Conservation (phyloP, 2,113 vertebrate species). For the Crotophaga sulcirostris region DNA sequence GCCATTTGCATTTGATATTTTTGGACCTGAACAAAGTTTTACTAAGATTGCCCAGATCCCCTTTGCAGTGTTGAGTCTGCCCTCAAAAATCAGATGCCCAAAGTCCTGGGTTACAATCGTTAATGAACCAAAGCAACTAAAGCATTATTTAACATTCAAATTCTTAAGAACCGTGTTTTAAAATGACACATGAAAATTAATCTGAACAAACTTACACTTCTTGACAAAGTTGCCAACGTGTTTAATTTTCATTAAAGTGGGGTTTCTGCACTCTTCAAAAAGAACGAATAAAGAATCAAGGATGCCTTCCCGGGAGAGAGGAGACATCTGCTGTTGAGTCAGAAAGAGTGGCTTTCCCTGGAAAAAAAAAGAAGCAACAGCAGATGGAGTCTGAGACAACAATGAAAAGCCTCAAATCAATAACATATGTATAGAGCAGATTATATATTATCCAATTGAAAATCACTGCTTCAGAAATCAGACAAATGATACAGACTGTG, state of each 20-base stretch:
- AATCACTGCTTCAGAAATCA: slow-evolving; percentile 27
- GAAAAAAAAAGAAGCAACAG: slow-evolving; percentile 71
- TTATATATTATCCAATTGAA: slow-evolving; percentile 48
- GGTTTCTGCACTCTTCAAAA: slow-evolving; percentile 90
- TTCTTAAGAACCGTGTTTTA: not conserved
- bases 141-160: not conserved
- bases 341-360: slow-evolving; percentile 85
- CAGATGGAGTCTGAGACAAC: slow-evolving; percentile 78
- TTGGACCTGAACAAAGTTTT: not conserved
- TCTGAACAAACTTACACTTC: slow-evolving; percentile 85
- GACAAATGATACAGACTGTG: not conserved
- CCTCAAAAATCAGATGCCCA: not conserved
- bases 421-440: slow-evolving; percentile 70
- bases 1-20: not conserved
- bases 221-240: slow-evolving; percentile 90
- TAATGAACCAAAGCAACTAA: not conserved
- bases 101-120: not conserved
- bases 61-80: not conserved
- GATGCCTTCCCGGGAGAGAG: slow-evolving; percentile 87
- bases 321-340: slow-evolving; percentile 81
- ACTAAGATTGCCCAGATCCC: not conserved
- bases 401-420: slow-evolving; percentile 75
- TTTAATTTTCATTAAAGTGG: slow-evolving; percentile 89
- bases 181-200: not conserved
- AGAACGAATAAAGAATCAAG: slow-evolving; percentile 90